Evolutionary conservation across 2,113 vertebrate genomes (phyloP), one percentile per base, ranked within the genome.

Genomic region (Prietella phreatophila): DNA sequence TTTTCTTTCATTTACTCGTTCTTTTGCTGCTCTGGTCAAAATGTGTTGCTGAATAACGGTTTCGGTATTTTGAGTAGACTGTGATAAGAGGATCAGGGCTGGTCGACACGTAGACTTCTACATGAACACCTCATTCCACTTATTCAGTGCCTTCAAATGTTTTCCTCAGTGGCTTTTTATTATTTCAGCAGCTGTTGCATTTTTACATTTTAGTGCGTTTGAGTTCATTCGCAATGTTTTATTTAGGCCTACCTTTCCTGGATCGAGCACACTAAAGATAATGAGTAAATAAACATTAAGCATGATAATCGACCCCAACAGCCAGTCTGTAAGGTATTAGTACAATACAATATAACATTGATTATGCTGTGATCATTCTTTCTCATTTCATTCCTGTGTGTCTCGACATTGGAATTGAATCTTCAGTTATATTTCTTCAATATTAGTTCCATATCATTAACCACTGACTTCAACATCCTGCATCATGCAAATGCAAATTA

Each of bases 31-130:
- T 39, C 7, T 9, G 76, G 7, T 10, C 0, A 25, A 65, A 47
- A 63, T 2, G 3, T 53, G 39, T 9, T 76, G 2, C 27, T 39
- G 75, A 86, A 56, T 69, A 58, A 42, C 47, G 86, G 78, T 58
- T 65, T 56, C 0, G 50, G 53, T 20, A 36, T 36, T 55, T 7
- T 9, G 56, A 42, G 13, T 2, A 55, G 20, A 14, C 60, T 86
- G 14, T 30, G 71, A 36, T 81, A 19, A 76, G 36, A 78, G 56
- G 1, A 58, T 39, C 63, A 25, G 27, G 50, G 63, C 55, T 87
- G 69, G 39, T 53, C 42, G 69, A 84, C 87, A 88, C 87, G 87
- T 88, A 84, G 87, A 79, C 73, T 50, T 84, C 22, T 36, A 42
- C 30, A 67, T n/a, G 60, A 79, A 39, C 67, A 22, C 33, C 65